A percentile compares a stretch with the other conserved stretches of the same genome.
These are phyloP conservation scores for Engystomops pustulosus DNA, from an alignment of 2,113 vertebrate species.

Conservation along the genomic window DNA sequence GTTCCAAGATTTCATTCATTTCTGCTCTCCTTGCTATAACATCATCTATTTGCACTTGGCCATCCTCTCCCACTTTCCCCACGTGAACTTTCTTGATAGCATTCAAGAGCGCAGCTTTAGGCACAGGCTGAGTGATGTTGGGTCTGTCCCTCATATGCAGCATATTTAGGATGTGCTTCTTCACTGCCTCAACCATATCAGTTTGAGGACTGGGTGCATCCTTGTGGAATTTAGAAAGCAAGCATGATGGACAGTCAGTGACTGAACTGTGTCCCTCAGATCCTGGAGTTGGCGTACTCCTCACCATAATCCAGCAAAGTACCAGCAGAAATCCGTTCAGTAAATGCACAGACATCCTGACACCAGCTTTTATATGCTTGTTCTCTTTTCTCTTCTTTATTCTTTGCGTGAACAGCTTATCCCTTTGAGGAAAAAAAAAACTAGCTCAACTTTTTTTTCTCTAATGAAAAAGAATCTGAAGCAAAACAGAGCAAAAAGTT, in stretches of 20 bases:
- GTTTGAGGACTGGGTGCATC: constrained; percentile 81
- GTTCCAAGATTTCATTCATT: constrained; percentile 82
- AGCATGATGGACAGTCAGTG: constrained; percentile 87
- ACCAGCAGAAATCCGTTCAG: constrained; percentile 80
- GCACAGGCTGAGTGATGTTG: constrained; percentile 95
- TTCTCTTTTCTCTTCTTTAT: constrained; percentile 55
- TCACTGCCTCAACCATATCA: constrained; percentile 93
- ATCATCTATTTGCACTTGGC: constrained; percentile 92
- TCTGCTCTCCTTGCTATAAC: constrained; percentile 84
- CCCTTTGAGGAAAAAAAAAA: constrained; percentile 28
- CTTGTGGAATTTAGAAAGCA: constrained; percentile 80
- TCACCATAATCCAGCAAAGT: constrained; percentile 78
- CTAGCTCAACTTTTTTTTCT: constrained; percentile 63
- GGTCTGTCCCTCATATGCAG: constrained; percentile 94
- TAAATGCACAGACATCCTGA: constrained; percentile 84
- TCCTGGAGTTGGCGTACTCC: constrained; percentile 78
- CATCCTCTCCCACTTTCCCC: constrained; percentile 92
- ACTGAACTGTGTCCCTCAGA: constrained; percentile 72
- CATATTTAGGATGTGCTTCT: constrained; percentile 94
- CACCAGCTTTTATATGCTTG: constrained; percentile 74
- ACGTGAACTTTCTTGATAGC: constrained; percentile 96
- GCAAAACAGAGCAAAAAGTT: constrained; percentile 82
- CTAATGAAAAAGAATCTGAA: constrained; percentile 79
- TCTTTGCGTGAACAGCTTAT: constrained; percentile 56
- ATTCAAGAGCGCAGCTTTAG: constrained; percentile 94